These are phyloP conservation scores for Gymnocypris eckloni DNA, from an alignment of 2,797 vertebrate species.

Conservation along the genomic window DNA sequence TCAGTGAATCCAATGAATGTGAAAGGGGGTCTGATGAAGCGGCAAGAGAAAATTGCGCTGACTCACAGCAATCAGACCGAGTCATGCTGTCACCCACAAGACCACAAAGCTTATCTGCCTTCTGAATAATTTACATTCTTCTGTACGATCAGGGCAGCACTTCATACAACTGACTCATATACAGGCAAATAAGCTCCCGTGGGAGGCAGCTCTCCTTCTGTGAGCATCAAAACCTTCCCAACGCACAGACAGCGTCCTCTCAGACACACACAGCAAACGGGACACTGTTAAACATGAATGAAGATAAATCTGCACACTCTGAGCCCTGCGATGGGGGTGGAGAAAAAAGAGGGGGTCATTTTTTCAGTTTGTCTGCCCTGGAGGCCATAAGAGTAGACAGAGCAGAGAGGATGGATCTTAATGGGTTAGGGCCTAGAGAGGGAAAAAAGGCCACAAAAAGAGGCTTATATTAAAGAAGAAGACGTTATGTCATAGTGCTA, in stretches of 20 bases:
- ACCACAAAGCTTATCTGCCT: slow-evolving; percentile 39
- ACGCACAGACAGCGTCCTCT: background rate
- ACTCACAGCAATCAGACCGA: slow-evolving; percentile 54
- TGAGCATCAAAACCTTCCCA: slow-evolving; percentile 47
- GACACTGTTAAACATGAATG: slow-evolving; percentile 39
- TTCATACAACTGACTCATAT: slow-evolving; percentile 34
- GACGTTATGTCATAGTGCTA: slow-evolving; percentile 2
- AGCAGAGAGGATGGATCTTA: slow-evolving; percentile 31
- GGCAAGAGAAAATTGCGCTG: slow-evolving; percentile 52
- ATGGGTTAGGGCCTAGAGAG: background rate
- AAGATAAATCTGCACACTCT: slow-evolving; percentile 25
- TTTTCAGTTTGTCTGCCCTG: slow-evolving; percentile 37
- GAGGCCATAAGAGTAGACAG: slow-evolving; percentile 42
- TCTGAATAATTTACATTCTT: slow-evolving; percentile 49
- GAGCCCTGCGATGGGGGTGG: background rate
- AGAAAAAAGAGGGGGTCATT: slow-evolving; percentile 10
- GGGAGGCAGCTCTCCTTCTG: slow-evolving; percentile 28
- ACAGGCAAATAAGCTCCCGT: slow-evolving; percentile 37
- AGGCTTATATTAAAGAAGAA: slow-evolving; percentile 9
- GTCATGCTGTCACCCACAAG: slow-evolving; percentile 50
- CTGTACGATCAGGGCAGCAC: slow-evolving; percentile 21
- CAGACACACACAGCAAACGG: slow-evolving; percentile 12
- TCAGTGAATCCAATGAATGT: slow-evolving; percentile 40
- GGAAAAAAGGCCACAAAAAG: slow-evolving; percentile 9
- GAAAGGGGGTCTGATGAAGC: slow-evolving; percentile 44